Evolutionary conservation across 2,888 invertebrate genomes (phyloP), one percentile per base, ranked within the genome.

Genomic region (Macaria notata): DNA sequence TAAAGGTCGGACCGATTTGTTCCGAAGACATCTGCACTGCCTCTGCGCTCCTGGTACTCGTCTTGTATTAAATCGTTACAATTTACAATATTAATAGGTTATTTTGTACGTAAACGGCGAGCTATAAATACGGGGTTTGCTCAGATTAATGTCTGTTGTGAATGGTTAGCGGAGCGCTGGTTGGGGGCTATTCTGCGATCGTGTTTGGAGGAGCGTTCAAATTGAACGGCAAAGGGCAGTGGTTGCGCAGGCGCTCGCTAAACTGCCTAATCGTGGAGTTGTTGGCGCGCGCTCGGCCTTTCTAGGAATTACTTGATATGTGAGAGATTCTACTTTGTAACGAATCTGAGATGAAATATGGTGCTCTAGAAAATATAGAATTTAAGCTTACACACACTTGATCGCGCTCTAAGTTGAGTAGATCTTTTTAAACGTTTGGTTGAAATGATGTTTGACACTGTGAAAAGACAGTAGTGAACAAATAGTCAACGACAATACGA

Each of bases 41-140:
- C 71, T 66, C 69, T 70, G 72, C 70, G 69, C 73, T 74, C 73
- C 77, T 66, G 70, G 72, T 73, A 71, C 72, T 59, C 33, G 52
- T 29, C 42, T 50, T 41, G 71, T 81, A 79, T 78, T 80, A 85
- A 87, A 86, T 87, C 69, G 84, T 83, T 79, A 81, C 81, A 77
- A 84, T 86, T 86, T 82, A 76, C 76, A 80, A 80, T 83, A 86
- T 85, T 85, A 86, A 88, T 87, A 78, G 84, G 76, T 80, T 79
- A 83, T 84, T 85, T 84, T 83, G 81, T 81, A 71, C 69, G 70
- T 72, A 75, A 82, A 81, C 72, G 73, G 76, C 73, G 59, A 54
- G 70, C 75, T 75, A 84, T 84, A 84, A 81, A 83, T 86, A 79
- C 70, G 63, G 62, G 73, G 73, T 74, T 78, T 73, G 71, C 73